A percentile compares a stretch with the other conserved stretches of the same genome.
Evolutionary conservation across 2,888 invertebrate species (phyloP).

Genomic region (Dusona sp.): DNA sequence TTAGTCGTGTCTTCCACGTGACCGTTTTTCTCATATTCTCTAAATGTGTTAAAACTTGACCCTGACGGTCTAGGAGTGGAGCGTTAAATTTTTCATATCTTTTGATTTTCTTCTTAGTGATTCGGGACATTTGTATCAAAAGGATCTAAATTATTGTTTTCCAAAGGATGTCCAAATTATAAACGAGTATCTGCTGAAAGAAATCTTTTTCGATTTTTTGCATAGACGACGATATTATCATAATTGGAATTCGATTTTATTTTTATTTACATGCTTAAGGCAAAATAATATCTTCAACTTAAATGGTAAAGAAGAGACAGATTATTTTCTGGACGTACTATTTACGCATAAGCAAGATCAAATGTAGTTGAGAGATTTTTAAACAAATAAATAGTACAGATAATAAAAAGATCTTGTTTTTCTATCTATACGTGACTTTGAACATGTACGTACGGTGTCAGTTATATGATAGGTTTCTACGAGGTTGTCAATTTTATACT

Average conservation of each 20-base stretch:
- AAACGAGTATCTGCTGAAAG: not conserved
- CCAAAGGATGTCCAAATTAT: not conserved
- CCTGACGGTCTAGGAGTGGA: not conserved
- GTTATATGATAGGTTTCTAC: not conserved
- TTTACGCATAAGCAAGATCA: not conserved
- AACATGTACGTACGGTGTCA: not conserved
- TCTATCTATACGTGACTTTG: not conserved
- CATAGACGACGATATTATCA: not conserved
- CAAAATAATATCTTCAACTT: too few relatives aligned
- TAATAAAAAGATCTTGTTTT: not conserved
- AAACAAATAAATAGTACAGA: not conserved
- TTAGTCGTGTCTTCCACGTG: not conserved
- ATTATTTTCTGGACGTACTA: not conserved
- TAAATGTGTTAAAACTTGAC: not conserved
- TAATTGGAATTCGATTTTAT: too few relatives aligned
- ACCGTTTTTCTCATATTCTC: conserved; percentile 3
- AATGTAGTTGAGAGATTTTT: not conserved
- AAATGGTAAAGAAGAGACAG: not conserved
- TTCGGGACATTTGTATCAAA: not conserved
- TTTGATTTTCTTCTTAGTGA: not conserved
- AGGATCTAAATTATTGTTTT: not conserved
- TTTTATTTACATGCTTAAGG: too few relatives aligned
- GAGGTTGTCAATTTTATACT: not conserved
- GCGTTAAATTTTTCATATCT: not conserved
- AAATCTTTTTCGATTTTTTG: not conserved